Conservation (phyloP, 1,140 invertebrate species). For the Belonocnema kinseyi region DNA sequence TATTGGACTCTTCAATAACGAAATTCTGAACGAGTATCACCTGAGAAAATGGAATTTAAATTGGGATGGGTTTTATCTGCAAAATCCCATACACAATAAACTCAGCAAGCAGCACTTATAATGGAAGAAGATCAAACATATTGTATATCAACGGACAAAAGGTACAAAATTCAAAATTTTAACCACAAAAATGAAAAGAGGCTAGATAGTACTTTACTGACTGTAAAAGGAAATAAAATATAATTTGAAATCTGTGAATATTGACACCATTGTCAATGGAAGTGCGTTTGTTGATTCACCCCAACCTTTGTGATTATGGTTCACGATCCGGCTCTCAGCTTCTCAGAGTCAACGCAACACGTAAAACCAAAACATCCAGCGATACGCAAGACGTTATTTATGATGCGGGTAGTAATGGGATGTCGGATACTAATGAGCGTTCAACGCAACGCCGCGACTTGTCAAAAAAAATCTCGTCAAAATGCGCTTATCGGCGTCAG, state of each 20-base stretch:
- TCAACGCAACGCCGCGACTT: slow-evolving; percentile 54
- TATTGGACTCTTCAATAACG: background rate
- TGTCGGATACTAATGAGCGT: slow-evolving; percentile 69
- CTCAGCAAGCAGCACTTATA: background rate
- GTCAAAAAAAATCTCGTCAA: slow-evolving; percentile 47
- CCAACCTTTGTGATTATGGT: slow-evolving; percentile 64
- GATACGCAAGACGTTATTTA: slow-evolving; percentile 64
- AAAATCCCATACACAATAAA: too few relatives aligned
- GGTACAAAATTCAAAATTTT: too few relatives aligned
- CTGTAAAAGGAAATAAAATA: slow-evolving; percentile 34
- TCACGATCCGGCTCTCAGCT: slow-evolving; percentile 57
- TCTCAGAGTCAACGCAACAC: slow-evolving; percentile 45
- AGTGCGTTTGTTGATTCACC: slow-evolving; percentile 10
- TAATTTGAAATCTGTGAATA: slow-evolving; percentile 29
- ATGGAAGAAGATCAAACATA: too few relatives aligned
- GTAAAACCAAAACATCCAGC: slow-evolving; percentile 50
- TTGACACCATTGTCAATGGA: too few relatives aligned
- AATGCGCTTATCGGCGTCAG: background rate
- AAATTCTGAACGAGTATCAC: too few relatives aligned
- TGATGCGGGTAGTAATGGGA: slow-evolving; percentile 64
- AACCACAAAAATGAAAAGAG: too few relatives aligned
- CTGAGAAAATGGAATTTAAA: too few relatives aligned
- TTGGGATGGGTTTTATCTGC: too few relatives aligned
- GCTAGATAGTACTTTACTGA: background rate
- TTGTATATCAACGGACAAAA: too few relatives aligned